Conservation (phyloP, 2,888 invertebrate genomes). For the Standfussiana lucernea region DNA sequence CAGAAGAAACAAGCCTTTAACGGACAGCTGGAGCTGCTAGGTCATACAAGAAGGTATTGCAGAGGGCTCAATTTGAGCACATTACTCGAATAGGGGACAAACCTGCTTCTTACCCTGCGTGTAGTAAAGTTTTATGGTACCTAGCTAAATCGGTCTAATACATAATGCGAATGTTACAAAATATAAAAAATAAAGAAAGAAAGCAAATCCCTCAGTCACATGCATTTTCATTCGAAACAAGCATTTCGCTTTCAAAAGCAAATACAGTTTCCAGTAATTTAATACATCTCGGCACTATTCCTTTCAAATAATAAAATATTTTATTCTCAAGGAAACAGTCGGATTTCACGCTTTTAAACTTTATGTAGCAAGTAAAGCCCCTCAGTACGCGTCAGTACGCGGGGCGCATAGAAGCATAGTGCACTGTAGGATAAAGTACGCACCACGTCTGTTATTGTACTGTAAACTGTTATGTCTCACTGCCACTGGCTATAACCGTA, state of each 20-base stretch:
- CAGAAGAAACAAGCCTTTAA: background rate
- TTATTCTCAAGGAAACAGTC: background rate
- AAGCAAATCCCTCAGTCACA: background rate
- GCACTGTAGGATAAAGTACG: constrained; percentile 3
- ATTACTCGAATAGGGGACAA: background rate
- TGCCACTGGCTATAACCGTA: background rate
- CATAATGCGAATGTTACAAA: background rate
- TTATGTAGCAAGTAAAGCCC: background rate
- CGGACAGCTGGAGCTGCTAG: background rate
- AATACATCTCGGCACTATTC: background rate
- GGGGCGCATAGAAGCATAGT: constrained; percentile 8
- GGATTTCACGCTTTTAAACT: constrained; percentile 13
- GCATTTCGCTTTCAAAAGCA: background rate
- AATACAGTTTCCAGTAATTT: background rate
- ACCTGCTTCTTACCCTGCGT: background rate
- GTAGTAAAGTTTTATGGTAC: background rate
- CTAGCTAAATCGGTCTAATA: background rate
- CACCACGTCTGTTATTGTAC: background rate
- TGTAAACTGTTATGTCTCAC: background rate
- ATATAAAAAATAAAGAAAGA: background rate
- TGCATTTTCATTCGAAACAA: background rate
- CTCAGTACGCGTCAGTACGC: background rate
- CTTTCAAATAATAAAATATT: constrained; percentile 23
- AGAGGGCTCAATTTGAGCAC: background rate
- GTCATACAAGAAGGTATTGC: background rate